Percentiles rank a stretch among this genome's conserved stretches.
These are phyloP conservation scores for Pangasius djambal DNA, from an alignment of 2,797 vertebrate species.

Conservation along the genomic window DNA sequence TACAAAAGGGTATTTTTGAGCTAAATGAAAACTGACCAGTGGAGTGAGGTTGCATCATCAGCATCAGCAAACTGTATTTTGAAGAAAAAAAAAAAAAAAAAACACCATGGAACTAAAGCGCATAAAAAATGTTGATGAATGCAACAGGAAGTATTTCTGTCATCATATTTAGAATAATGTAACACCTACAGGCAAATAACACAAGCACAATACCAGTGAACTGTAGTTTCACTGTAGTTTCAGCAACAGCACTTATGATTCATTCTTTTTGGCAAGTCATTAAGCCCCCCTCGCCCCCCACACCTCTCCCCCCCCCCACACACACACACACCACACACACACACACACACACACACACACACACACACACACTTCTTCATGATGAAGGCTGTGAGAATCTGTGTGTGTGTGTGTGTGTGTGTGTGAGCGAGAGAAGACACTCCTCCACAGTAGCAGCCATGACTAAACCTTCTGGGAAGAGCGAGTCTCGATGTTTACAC, in stretches of 20 bases:
- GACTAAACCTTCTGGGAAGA: conserved; percentile 79
- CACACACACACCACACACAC: no score
- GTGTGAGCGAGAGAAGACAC: conserved; percentile 56
- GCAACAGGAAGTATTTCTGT: not conserved
- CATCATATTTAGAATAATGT: conserved; percentile 2
- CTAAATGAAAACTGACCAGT: conserved; percentile 1
- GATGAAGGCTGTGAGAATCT: conserved; percentile 19
- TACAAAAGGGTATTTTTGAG: conserved; percentile 10
- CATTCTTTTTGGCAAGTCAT: conserved; percentile 33
- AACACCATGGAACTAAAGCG: not conserved
- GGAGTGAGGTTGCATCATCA: not conserved
- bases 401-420: not conserved
- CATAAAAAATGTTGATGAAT: not conserved
- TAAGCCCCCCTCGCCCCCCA: not conserved
- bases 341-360: no score
- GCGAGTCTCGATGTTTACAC: conserved; percentile 70
- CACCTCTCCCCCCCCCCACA: not conserved
- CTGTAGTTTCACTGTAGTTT: conserved; percentile 33
- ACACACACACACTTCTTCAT: not conserved
- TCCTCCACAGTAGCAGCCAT: conserved; percentile 70
- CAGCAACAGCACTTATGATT: conserved; percentile 37
- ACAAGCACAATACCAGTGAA: conserved; percentile 22
- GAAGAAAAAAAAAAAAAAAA: not conserved
- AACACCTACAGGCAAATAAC: conserved; percentile 1
- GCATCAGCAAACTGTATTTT: not conserved